A percentile compares a stretch with the other conserved stretches of the same genome.
These are phyloP conservation scores for Miniopterus natalensis DNA, from an alignment of 2,113 vertebrate genomes.

Conservation along the genomic window DNA sequence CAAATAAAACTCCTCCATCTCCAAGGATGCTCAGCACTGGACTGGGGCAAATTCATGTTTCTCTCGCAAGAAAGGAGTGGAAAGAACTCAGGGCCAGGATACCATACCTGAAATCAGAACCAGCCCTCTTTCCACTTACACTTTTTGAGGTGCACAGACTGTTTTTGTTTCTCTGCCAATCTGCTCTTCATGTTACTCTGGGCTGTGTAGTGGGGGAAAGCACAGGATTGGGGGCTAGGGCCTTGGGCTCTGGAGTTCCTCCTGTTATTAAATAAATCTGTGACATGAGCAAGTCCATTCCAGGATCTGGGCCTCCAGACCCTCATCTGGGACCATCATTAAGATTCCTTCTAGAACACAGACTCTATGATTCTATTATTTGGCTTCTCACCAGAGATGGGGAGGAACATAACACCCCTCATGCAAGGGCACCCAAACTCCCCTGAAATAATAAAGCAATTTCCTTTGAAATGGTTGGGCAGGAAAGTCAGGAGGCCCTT, in stretches of 20 bases:
- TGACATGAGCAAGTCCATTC: constrained; percentile 48
- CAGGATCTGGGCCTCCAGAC: constrained; percentile 64
- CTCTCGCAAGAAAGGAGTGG: not conserved
- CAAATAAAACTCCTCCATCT: not conserved
- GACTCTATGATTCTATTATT: constrained; percentile 69
- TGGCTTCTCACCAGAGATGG: constrained; percentile 11
- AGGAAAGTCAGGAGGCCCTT: constrained; percentile 35
- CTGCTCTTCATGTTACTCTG: not conserved
- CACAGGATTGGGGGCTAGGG: not conserved
- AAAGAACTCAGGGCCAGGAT: not conserved
- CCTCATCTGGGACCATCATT: constrained; percentile 63
- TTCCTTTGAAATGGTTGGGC: constrained; percentile 73
- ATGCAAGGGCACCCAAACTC: constrained; percentile 65
- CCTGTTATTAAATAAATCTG: constrained; percentile 53
- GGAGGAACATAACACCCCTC: not conserved
- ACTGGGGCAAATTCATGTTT: not conserved
- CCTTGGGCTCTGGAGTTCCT: not conserved
- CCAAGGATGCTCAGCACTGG: not conserved
- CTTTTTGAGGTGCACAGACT: not conserved
- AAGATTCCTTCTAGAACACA: constrained; percentile 70
- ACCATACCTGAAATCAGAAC: not conserved
- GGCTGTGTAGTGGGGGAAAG: not conserved
- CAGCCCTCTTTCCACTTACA: not conserved
- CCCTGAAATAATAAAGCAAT: constrained; percentile 76
- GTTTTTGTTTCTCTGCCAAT: not conserved